A percentile compares a stretch with the other conserved stretches of the same genome.
These are phyloP conservation scores for Montipora sp. DNA, from an alignment of 64 coral and sea anemone species.

Conservation along the genomic window DNA sequence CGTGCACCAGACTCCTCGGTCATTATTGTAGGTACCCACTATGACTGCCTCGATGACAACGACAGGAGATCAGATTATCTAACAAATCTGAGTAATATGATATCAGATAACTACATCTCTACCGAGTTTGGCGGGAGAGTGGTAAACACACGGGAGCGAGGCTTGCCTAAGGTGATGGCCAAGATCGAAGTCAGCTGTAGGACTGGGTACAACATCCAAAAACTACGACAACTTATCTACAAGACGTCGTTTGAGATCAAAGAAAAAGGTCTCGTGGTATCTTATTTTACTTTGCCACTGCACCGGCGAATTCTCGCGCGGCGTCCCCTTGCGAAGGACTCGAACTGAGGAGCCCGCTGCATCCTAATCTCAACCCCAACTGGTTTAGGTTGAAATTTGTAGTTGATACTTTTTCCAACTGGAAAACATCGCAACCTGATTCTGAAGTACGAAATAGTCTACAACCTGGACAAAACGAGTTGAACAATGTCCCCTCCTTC, in stretches of 20 bases:
- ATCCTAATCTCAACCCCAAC: too few species aligned
- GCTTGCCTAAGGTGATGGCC: conserved; percentile 87
- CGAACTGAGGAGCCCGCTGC: too few species aligned
- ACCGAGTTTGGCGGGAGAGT: conserved; percentile 82
- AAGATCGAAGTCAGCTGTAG: conserved; percentile 95
- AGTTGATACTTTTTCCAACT: too few species aligned
- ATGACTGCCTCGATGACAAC: conserved; percentile 76
- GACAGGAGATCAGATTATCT: conserved; percentile 71
- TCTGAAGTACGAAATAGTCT: too few species aligned
- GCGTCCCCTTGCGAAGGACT: too few species aligned
- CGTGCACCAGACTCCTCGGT: conserved; percentile 92
- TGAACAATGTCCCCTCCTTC: too few species aligned
- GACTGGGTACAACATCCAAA: conserved; percentile 80
- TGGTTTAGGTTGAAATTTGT: too few species aligned
- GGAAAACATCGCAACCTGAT: too few species aligned
- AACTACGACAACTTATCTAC: conserved; percentile 95
- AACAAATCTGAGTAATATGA: conserved; percentile 75
- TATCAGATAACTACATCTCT: conserved; percentile 83
- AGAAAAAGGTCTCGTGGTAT: conserved; percentile 73
- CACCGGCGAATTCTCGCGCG: background rate
- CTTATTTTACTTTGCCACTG: background rate
- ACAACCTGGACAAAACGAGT: too few species aligned
- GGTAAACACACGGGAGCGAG: conserved; percentile 79
- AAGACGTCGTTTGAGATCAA: conserved; percentile 90
- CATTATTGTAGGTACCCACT: conserved; percentile 93